Evolutionary conservation across 2,113 vertebrate species (phyloP).

Genomic region (Hyperopisus bebe): DNA sequence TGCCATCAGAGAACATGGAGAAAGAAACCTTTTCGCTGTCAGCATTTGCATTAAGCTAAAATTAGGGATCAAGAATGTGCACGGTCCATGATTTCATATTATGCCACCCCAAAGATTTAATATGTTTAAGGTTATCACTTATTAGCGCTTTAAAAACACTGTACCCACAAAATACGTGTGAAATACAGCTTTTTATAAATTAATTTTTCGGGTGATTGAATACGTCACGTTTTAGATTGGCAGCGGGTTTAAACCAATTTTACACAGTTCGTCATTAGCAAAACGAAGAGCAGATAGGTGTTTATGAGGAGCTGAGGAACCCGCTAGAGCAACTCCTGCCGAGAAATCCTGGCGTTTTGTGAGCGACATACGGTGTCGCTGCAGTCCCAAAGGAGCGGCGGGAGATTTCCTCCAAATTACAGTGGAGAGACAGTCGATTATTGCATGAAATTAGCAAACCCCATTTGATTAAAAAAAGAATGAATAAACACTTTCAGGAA

Average conservation of each 20-base stretch:
- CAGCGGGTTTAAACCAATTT: not conserved
- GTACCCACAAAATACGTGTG: not conserved
- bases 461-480: conserved; percentile 1
- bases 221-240: not conserved
- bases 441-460: conserved; percentile 10
- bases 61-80: not conserved
- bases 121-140: not conserved
- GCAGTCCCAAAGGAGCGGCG: not conserved
- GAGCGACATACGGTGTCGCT: not conserved
- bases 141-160: not conserved
- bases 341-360: not conserved
- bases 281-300: not conserved
- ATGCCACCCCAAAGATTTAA: not conserved
- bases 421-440: not conserved
- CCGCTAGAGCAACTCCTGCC: not conserved
- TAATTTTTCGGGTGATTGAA: not conserved
- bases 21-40: not conserved
- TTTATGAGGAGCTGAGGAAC: not conserved
- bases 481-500: not conserved
- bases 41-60: not conserved
- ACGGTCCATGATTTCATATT: not conserved
- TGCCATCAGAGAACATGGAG: not conserved
- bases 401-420: conserved; percentile 5
- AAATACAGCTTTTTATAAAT: conserved; percentile 11
- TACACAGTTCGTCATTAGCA: not conserved